Percentiles rank a stretch among this genome's conserved stretches.
These are phyloP conservation scores for Argyrosomus regius DNA, from an alignment of 2,797 vertebrate genomes.

Conservation along the genomic window DNA sequence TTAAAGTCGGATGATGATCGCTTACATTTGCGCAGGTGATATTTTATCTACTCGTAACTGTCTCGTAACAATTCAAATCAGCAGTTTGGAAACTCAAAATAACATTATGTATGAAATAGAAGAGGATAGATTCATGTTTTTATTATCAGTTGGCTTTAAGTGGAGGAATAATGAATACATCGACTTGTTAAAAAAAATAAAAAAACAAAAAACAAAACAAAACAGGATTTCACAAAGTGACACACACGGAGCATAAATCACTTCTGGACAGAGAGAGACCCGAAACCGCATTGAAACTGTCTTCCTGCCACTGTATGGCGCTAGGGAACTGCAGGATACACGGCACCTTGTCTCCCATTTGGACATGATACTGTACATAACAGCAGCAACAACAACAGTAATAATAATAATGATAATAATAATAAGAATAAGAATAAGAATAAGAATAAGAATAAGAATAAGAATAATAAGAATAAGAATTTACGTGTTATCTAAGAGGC, in stretches of 20 bases:
- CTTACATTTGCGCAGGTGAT: slow-evolving; percentile 9
- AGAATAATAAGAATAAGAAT: not conserved
- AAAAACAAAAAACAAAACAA: not conserved
- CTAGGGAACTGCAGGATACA: slow-evolving; percentile 71
- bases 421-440: slow-evolving; percentile 8
- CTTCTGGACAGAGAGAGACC: slow-evolving; percentile 22
- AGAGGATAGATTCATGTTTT: not conserved
- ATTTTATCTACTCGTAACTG: not conserved
- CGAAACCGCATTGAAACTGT: slow-evolving; percentile 17
- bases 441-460: slow-evolving; percentile 19
- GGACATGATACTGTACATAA: not conserved
- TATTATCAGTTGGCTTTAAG: slow-evolving; percentile 2
- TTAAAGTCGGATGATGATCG: slow-evolving; percentile 10
- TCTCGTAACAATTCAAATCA: slow-evolving; percentile 4
- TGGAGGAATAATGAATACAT: not conserved
- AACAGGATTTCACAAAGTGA: slow-evolving; percentile 2
- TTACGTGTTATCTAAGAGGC: not conserved
- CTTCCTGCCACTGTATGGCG: slow-evolving; percentile 81
- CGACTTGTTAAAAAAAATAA: not conserved
- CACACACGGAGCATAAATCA: slow-evolving; percentile 45
- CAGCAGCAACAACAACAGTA: not conserved
- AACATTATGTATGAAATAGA: not conserved
- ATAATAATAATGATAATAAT: slow-evolving; percentile 7
- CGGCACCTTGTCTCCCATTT: not conserved
- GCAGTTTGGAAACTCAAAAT: not conserved